phyloP scores from a whole-genome alignment of 2,888 invertebrate genomes.

The Rosalia funebris region DNA sequence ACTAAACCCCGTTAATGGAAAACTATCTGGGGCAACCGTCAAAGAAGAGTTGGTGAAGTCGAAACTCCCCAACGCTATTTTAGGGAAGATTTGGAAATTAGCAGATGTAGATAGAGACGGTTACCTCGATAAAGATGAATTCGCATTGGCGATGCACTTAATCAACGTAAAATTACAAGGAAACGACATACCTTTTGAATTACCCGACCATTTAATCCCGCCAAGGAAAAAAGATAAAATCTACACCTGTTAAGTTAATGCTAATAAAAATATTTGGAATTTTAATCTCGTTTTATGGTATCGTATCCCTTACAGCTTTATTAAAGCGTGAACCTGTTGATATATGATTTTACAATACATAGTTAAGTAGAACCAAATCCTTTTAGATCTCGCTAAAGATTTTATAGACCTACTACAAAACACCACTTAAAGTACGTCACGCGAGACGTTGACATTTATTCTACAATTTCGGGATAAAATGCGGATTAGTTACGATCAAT shows the following conservation, averaged over 20 bases:
- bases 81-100: constrained; percentile 97
- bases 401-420: no score
- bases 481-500: constrained; percentile 21
- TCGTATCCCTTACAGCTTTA: constrained; percentile 23
- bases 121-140: constrained; percentile 93
- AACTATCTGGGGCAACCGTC: constrained; percentile 89
- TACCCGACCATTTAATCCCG: constrained; percentile 90
- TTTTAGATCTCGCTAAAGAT: no score
- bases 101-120: constrained; percentile 96
- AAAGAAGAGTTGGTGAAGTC: constrained; percentile 96
- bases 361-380: constrained; percentile 22
- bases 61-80: constrained; percentile 93
- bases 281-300: constrained; percentile 27
- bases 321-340: constrained; percentile 27
- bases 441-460: no score
- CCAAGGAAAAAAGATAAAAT: constrained; percentile 74
- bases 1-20: constrained; percentile 88
- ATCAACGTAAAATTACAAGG: constrained; percentile 90
- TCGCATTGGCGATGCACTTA: constrained; percentile 96
- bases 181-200: constrained; percentile 85
- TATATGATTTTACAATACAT: constrained; percentile 20
- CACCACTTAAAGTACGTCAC: no score
- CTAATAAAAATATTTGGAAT: constrained; percentile 25
- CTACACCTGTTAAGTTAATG: constrained; percentile 33
- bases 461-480: constrained; percentile 24